Conservation (phyloP, 1,140 invertebrate genomes). For the Aleiodes sp. region DNA sequence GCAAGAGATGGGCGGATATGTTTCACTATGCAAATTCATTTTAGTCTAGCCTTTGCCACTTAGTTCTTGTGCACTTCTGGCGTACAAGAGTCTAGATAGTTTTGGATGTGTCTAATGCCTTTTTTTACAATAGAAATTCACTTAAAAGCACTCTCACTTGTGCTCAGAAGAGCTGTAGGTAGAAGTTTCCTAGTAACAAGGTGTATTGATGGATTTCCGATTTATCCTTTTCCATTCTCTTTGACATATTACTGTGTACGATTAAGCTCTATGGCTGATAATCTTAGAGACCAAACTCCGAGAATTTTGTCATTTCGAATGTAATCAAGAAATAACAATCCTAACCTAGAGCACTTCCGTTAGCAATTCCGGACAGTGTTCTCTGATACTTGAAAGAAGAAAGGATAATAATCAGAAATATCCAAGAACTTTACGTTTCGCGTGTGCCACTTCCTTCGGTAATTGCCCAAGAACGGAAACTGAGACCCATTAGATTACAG, state of each 20-base stretch:
- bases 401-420: conserved; percentile 8
- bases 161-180: background rate
- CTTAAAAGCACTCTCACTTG: background rate
- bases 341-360: background rate
- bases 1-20: conserved; percentile 1
- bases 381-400: background rate
- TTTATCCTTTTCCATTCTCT: background rate
- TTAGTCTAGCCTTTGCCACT: conserved; percentile 9
- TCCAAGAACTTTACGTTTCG: background rate
- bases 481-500: conserved; percentile 7
- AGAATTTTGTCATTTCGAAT: background rate
- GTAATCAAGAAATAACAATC: background rate
- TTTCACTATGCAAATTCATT: conserved; percentile 6
- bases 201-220: conserved; percentile 3
- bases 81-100: background rate
- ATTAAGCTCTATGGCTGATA: background rate
- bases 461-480: conserved; percentile 19
- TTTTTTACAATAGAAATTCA: background rate
- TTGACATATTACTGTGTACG: background rate
- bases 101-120: background rate
- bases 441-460: conserved; percentile 11
- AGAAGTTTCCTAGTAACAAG: conserved; percentile 7
- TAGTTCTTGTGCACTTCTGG: background rate
- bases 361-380: background rate
- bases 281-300: background rate